Conservation (phyloP, 2,113 vertebrate species). For the Lathamus discolor region DNA sequence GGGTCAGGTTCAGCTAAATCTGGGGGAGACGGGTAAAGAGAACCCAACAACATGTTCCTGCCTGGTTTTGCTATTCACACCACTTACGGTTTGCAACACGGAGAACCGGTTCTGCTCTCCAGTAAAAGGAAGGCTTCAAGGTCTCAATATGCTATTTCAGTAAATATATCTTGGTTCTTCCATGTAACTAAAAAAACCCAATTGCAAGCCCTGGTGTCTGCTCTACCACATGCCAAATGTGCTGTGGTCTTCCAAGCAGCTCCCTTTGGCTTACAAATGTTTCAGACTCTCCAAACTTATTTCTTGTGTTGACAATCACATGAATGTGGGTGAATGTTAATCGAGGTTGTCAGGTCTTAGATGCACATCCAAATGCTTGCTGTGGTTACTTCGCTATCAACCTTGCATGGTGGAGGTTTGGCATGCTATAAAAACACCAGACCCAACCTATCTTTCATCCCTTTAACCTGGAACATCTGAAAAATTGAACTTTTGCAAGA, state of each 20-base stretch:
- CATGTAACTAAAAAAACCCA: neutral
- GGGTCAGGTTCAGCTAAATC: neutral
- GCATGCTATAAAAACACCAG: neutral
- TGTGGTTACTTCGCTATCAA: neutral
- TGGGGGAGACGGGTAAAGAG: neutral
- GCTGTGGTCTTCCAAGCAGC: neutral
- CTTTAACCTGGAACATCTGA: neutral
- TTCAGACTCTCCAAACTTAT: neutral
- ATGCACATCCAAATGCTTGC: neutral
- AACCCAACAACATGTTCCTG: neutral
- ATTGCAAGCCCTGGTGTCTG: neutral
- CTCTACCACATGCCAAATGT: neutral
- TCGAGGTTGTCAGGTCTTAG: neutral
- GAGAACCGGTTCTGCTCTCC: slow-evolving; percentile 6
- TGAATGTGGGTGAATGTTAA: neutral
- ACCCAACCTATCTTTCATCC: neutral
- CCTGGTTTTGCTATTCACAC: slow-evolving; percentile 4
- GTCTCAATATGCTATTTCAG: neutral
- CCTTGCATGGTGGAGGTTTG: neutral
- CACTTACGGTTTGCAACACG: neutral
- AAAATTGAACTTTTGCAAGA: neutral
- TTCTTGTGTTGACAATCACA: neutral
- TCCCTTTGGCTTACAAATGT: neutral
- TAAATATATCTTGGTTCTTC: neutral
- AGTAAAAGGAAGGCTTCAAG: neutral